phyloP scores from a whole-genome alignment of 2,888 invertebrate genomes.

The Meandrusa payeni region DNA sequence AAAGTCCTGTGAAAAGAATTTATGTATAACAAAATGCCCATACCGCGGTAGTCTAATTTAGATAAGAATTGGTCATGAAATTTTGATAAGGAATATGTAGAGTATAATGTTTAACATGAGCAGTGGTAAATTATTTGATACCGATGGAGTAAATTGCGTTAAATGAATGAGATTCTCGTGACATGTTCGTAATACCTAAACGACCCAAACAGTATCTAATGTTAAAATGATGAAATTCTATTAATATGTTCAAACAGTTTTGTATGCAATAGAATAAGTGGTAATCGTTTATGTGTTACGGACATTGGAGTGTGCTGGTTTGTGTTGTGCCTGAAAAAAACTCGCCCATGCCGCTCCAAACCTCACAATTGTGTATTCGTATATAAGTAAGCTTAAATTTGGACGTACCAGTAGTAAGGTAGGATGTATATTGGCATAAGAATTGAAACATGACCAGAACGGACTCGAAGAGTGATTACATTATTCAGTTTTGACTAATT shows the following conservation, averaged over 20 bases:
- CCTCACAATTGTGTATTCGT: conserved; percentile 76
- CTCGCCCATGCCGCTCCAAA: conserved; percentile 78
- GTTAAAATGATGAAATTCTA: no score
- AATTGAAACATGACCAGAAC: conserved; percentile 53
- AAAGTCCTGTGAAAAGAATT: conserved; percentile 13
- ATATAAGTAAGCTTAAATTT: conserved; percentile 60
- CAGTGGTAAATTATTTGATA: conserved; percentile 57
- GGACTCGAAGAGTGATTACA: conserved; percentile 75
- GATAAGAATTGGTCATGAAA: conserved; percentile 31
- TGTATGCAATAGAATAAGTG: no score
- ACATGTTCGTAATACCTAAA: conserved; percentile 66
- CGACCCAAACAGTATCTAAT: no score
- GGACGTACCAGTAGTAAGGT: conserved; percentile 60
- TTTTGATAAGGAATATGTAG: conserved; percentile 27
- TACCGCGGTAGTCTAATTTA: conserved; percentile 34
- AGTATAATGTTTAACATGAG: conserved; percentile 35
- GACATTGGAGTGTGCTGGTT: conserved; percentile 74
- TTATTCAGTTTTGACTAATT: conserved; percentile 77
- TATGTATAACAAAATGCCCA: conserved; percentile 31
- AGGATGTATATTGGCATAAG: conserved; percentile 57
- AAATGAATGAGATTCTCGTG: conserved; percentile 53
- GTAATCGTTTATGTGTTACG: conserved; percentile 58
- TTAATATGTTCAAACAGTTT: no score
- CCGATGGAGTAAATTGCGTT: conserved; percentile 51
- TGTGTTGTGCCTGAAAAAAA: conserved; percentile 75